Evolutionary conservation across 2,113 vertebrate species (phyloP), one percentile per base, ranked within the genome.

Genomic region (Salvelinus fontinalis): DNA sequence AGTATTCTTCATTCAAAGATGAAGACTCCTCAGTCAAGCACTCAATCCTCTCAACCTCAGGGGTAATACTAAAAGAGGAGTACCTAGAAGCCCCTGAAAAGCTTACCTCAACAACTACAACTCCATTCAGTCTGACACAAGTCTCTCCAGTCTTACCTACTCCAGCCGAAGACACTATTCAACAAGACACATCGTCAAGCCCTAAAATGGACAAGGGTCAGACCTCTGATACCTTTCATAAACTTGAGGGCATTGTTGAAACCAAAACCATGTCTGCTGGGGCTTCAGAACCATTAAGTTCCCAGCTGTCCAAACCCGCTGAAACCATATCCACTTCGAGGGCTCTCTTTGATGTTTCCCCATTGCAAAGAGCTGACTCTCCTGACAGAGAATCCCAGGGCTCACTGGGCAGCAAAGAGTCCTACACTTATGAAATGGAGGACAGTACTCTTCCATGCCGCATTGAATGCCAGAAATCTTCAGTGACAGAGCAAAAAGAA

Each of bases 1-100:
- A 93, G 75, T 92, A 92, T 27, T 91, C 93, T 16, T 91, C 92
- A 51, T 86, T 80, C 44, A 91, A 93, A 84, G 92, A 93, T 31
- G 93, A 94, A 65, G 82, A 86, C 66, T 91, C 93, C 24, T 86
- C 93, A 64, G 76, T 83, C 8, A 85, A 90, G 74, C 88, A 86
- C 39, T 84, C 86, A 73, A 76, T 93, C 49, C 90, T 89, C 89
- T 89, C 85, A 86, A 83, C 86, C 89, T 90, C 91, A 88, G 88
- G 82, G 75, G 89, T 91, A 34, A 79, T 91, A 70, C 82, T 90
- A 72, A 95, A 93, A 81, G 95, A 97, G 48, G 95, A 96, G 75
- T 97, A 97, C 83, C 87, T 98, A 84, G 96, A 99, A 82, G 96
- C 97, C 64, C 94, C 95, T 44, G 89, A 94, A 59, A 95, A 93